Evolutionary conservation across 2,888 invertebrate genomes (phyloP), one percentile per base, ranked within the genome.

Genomic region (Cenopis cana): DNA sequence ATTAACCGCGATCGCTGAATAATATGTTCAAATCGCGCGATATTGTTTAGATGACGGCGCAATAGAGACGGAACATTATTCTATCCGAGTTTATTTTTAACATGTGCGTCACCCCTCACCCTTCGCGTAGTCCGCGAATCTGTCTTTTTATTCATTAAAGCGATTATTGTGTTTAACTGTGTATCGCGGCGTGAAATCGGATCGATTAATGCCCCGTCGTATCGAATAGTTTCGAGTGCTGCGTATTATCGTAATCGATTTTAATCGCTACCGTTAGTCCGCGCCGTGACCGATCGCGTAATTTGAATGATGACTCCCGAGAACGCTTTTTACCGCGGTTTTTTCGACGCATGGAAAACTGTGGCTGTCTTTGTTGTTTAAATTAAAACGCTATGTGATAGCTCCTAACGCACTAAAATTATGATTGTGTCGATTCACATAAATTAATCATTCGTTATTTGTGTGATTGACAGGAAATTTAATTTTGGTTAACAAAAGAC

Each of bases 101-200:
- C 82, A 82, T 82, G 81, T 82, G 84, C 77, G 76, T 78, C 74
- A 75, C 64, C 69, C 69, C 72, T 70, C 73, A 57, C 81, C 86
- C 86, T 82, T 84, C 74, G 82, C 81, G 75, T 2, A 11, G 38
- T 38, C 38, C 38, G 38, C 41, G 82, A 82, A 81, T 81, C 74
- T 81, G 81, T 78, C 82, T 83, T 89, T 92, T 89, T 91, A 91
- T 89, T 87, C 87, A 89, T 91, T 87, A 86, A 76, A 75, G 75
- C 82, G 79, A 84, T 89, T 87, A 89, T 84, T 87, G 81, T 85
- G 84, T 85, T 85, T 85, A 84, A 78, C 82, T 79, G 84, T 80
- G 86, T 85, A 81, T 81, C 79, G 82, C 73, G 76, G 82, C 89
- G 89, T 89, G 86, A 89, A 90, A 91, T 90, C 88, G 86, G 83